These are phyloP conservation scores for Chelonus formosanus DNA, from an alignment of 2,888 invertebrate genomes.

Conservation along the genomic window DNA sequence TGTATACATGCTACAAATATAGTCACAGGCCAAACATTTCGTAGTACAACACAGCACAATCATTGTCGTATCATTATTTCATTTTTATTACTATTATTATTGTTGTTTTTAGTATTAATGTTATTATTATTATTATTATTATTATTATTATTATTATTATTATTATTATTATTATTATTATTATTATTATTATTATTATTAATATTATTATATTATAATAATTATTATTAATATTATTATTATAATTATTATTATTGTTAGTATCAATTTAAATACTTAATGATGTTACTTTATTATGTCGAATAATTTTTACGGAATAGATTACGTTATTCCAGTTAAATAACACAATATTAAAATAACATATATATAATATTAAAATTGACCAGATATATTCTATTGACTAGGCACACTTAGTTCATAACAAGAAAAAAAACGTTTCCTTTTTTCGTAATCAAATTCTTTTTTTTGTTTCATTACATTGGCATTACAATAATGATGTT, in stretches of 20 bases:
- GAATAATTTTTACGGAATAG: not conserved
- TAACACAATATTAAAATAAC: conserved; percentile 57
- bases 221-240: conserved; percentile 28
- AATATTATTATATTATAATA: conserved; percentile 24
- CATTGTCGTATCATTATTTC: conserved; percentile 62
- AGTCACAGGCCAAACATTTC: conserved; percentile 65
- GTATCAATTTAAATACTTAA: conserved; percentile 19
- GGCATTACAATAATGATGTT: conserved; percentile 16
- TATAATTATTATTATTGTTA: conserved; percentile 31
- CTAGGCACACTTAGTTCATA: conserved; percentile 74
- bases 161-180: conserved; percentile 34
- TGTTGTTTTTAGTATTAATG: conserved; percentile 42
- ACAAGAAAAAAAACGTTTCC: conserved; percentile 67
- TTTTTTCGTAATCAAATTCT: conserved; percentile 39
- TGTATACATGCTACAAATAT: conserved; percentile 56
- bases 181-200: conserved; percentile 37
- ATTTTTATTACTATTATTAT: conserved; percentile 35
- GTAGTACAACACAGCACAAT: conserved; percentile 65
- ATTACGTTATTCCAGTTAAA: conserved; percentile 16
- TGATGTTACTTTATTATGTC: conserved; percentile 15
- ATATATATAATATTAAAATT: conserved; percentile 67
- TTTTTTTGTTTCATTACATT: conserved; percentile 9
- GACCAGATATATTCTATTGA: conserved; percentile 72
- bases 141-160: conserved; percentile 24
- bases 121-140: conserved; percentile 31